Base-by-base conservation (phyloP, 2,888 invertebrate species). In the Drosophila mercatorum region DNA sequence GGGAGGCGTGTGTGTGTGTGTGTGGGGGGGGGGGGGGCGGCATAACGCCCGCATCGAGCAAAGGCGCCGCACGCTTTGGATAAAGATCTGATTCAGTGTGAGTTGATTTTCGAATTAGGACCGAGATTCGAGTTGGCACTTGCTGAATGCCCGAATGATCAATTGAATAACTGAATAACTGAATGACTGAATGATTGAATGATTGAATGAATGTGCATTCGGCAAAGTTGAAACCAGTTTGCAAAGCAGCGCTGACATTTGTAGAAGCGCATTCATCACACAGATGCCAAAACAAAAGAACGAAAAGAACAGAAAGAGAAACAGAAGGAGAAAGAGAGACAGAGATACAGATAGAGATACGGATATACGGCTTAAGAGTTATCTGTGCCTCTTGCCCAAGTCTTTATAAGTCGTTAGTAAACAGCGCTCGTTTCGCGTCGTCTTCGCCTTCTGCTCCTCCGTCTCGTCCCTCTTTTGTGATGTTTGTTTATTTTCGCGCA, bases 61-160 rank as follows among this genome's bases (percentile, higher is more conserved):
- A 57, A 60, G 22, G 60, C 66, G 44, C 44, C 46, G 65, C 63
- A 11, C 41, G 40, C 62, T 11, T 40, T 34, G n/a, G 69, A 78
- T 74, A 69, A 74, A 74, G 60, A 78, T 78, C 66, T 51, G 46
- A 47, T 41, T 34, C 46, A 34, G 34, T 67, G 65, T 64, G 63
- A 69, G 69, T 69, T 77, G 74, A 77, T 70, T 77, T 78, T 74
- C 40, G 58, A 77, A 78, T 78, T 74, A 70, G 74, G 46, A n/a
- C 38, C 31, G 43, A 78, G 78, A 77, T 78, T 78, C 57, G 46
- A 64, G 17, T 40, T 53, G 44, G 49, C 53, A 49, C 57, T 57
- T 56, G 70, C 38, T 70, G 62, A 53, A 43, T 69, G 67, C n/a
- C 26, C 1, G 40, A 40, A 6, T 53, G 53, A 26, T 3, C n/a